Conservation (phyloP, 2,113 vertebrate species). For the Rhea americana region DNA sequence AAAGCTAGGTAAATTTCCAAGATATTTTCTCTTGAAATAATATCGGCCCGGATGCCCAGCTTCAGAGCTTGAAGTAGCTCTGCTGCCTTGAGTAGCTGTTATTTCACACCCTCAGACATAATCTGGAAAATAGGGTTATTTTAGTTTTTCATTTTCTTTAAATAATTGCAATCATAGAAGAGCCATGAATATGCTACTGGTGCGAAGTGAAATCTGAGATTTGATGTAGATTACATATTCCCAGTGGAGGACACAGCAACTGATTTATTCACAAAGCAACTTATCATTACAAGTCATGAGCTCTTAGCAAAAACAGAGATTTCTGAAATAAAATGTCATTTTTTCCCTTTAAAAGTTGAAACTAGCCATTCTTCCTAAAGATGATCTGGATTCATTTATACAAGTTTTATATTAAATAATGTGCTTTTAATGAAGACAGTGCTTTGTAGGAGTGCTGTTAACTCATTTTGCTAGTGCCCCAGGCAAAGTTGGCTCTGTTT, state of each 20-base stretch:
- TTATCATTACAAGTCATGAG: slow-evolving; percentile 41
- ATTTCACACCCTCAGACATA: not conserved
- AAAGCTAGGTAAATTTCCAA: not conserved
- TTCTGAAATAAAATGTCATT: slow-evolving; percentile 1
- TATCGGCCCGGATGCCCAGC: not conserved
- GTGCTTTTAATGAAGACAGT: not conserved
- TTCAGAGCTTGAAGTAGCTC: not conserved
- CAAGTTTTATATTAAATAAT: slow-evolving; percentile 1
- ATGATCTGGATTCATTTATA: not conserved
- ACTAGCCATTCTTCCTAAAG: not conserved
- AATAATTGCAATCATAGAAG: not conserved
- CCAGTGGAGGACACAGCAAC: not conserved
- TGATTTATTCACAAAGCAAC: slow-evolving; percentile 40
- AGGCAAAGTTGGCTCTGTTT: not conserved
- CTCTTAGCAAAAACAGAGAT: not conserved
- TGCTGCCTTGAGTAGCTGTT: not conserved
- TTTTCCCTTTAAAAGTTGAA: not conserved
- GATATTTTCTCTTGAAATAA: not conserved
- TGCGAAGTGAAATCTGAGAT: slow-evolving; percentile 13
- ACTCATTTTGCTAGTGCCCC: not conserved
- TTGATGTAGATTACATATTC: slow-evolving; percentile 12
- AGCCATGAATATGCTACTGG: not conserved
- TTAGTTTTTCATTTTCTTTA: slow-evolving; percentile 15
- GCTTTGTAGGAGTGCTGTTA: not conserved
- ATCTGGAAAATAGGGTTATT: not conserved